A percentile compares a stretch with the other conserved stretches of the same genome.
These are phyloP conservation scores for Anhinga rufa DNA, from an alignment of 2,113 vertebrate genomes.

Conservation along the genomic window DNA sequence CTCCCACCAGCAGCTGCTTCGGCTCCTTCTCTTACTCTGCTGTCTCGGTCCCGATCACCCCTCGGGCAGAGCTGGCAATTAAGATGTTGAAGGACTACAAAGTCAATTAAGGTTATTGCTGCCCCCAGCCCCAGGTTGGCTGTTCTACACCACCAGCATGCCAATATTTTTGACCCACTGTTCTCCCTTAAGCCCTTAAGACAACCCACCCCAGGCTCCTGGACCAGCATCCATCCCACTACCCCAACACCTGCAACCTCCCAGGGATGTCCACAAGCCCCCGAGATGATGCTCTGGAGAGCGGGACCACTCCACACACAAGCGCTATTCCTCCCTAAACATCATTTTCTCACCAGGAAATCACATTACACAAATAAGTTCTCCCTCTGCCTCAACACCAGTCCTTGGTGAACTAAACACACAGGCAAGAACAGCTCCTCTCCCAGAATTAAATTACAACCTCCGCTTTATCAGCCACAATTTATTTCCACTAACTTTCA, in stretches of 20 bases:
- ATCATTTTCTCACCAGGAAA: not conserved
- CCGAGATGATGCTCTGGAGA: accelerated
- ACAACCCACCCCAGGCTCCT: not conserved
- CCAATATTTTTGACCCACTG: accelerated
- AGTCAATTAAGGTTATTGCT: not conserved
- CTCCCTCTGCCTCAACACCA: not conserved
- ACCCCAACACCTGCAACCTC: accelerated
- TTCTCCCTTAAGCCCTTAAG: not conserved
- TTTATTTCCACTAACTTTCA: constrained; percentile 48
- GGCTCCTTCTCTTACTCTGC: not conserved
- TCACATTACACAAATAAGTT: not conserved
- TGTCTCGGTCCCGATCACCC: accelerated
- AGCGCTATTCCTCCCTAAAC: not conserved
- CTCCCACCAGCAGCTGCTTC: not conserved
- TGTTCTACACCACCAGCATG: not conserved
- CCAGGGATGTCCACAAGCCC: not conserved
- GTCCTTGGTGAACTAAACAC: not conserved
- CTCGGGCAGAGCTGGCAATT: not conserved
- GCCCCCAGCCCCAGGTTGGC: not conserved
- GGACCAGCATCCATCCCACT: not conserved
- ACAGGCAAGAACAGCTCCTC: not conserved
- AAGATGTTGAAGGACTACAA: not conserved
- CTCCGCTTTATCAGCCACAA: constrained; percentile 13
- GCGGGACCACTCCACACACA: accelerated
- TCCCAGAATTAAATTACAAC: not conserved